A percentile compares a stretch with the other conserved stretches of the same genome.
These are phyloP conservation scores for Pogonocichla stellata DNA, from an alignment of 2,113 vertebrate species.

Conservation along the genomic window DNA sequence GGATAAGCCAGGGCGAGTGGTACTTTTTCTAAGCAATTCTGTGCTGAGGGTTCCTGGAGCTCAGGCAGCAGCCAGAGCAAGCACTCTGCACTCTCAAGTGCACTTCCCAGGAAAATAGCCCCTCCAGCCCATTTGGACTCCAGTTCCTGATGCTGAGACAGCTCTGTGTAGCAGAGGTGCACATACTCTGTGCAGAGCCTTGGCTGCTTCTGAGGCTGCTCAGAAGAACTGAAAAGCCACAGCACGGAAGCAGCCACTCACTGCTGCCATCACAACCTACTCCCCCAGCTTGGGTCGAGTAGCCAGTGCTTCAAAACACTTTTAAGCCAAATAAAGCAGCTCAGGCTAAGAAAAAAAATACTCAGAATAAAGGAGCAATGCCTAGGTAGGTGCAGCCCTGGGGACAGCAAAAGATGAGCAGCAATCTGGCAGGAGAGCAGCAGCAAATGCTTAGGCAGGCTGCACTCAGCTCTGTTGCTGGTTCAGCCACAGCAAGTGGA, in stretches of 20 bases:
- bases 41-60: accelerated
- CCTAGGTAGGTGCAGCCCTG: neutral
- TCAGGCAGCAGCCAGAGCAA: neutral
- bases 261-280: neutral
- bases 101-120: neutral
- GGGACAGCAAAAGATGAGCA: neutral
- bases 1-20: neutral
- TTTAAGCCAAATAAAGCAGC: neutral
- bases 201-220: neutral
- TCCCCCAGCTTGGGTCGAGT: neutral
- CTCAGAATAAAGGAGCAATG: neutral
- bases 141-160: neutral
- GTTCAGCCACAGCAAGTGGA: neutral
- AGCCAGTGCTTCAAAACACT: neutral
- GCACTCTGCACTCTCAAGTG: neutral
- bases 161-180: neutral
- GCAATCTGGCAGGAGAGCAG: neutral
- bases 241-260: neutral
- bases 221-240: neutral
- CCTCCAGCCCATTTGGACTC: neutral
- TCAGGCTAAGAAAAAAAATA: neutral
- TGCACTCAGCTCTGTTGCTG: neutral
- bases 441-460: neutral
- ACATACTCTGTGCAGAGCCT: neutral
- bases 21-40: neutral